phyloP scores from a whole-genome alignment of 1,140 invertebrate genomes.

The Drosophila lowei region DNA sequence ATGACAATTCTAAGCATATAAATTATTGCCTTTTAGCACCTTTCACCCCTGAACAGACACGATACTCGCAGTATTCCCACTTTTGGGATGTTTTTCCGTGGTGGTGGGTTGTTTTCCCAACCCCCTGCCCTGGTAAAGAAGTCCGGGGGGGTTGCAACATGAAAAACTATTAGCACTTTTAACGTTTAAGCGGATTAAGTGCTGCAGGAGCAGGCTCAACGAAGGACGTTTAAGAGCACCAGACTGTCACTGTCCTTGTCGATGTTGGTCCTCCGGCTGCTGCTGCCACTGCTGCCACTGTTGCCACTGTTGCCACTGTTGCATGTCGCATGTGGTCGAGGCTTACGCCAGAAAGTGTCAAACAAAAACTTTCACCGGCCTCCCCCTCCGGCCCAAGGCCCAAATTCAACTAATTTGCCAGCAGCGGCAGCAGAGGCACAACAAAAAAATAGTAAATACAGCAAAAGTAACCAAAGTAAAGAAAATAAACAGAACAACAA shows the following conservation, averaged over 20 bases:
- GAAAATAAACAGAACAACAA: constrained; percentile 64
- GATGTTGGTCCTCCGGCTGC: constrained; percentile 30
- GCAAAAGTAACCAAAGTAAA: constrained; percentile 70
- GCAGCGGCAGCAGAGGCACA: constrained; percentile 22
- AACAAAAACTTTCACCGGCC: constrained; percentile 58
- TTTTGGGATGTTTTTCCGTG: constrained; percentile 20
- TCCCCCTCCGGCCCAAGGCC: constrained; percentile 14
- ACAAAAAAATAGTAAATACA: constrained; percentile 39
- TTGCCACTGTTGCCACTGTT: constrained; percentile 12
- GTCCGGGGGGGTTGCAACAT: constrained; percentile 69
- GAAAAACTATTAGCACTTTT: constrained; percentile 80
- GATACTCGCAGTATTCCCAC: constrained; percentile 1
- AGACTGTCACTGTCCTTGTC: constrained; percentile 39
- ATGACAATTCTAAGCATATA: constrained; percentile 72
- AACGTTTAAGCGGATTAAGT: constrained; percentile 79
- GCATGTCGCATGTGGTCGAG: constrained; percentile 65
- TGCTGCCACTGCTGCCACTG: not conserved
- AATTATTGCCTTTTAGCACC: constrained; percentile 80
- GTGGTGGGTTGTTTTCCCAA: constrained; percentile 27
- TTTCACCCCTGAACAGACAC: constrained; percentile 29
- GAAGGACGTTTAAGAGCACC: constrained; percentile 53
- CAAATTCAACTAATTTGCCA: constrained; percentile 75
- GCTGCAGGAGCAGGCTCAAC: constrained; percentile 48
- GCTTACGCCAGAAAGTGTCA: constrained; percentile 59
- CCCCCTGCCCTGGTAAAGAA: constrained; percentile 31